Conservation (phyloP, 2,888 invertebrate species). For the Apodemia mormo region DNA sequence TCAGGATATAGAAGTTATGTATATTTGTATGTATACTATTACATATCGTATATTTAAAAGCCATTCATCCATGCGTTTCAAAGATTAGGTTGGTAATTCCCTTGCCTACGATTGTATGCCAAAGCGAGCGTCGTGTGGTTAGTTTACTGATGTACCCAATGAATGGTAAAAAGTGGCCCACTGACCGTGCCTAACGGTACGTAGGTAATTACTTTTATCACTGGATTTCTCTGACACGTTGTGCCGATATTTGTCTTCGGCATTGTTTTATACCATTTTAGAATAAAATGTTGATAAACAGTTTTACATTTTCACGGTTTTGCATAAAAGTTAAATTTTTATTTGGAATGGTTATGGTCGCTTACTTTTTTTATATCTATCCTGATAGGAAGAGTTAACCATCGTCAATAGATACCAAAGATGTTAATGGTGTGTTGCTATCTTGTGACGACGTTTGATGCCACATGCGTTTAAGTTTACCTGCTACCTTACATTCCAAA, state of each 20-base stretch:
- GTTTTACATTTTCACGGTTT: neutral
- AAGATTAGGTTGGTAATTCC: neutral
- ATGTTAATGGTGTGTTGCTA: too few species aligned
- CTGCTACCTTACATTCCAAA: too few species aligned
- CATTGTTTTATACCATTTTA: slow-evolving; percentile 8
- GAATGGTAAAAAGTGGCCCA: slow-evolving; percentile 73
- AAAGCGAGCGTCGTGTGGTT: slow-evolving; percentile 21
- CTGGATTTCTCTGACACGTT: slow-evolving; percentile 36
- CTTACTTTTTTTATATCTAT: too few species aligned
- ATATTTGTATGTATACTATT: too few species aligned
- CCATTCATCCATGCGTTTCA: too few species aligned
- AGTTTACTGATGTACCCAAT: slow-evolving; percentile 51
- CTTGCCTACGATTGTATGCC: slow-evolving; percentile 4
- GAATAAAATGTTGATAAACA: neutral
- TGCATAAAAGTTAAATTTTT: neutral
- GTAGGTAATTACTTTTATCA: slow-evolving; percentile 35
- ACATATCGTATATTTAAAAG: too few species aligned
- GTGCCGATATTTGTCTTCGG: slow-evolving; percentile 12
- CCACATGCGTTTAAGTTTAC: too few species aligned
- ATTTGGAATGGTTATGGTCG: neutral
- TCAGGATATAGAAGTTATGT: too few species aligned
- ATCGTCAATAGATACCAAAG: too few species aligned
- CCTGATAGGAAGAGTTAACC: too few species aligned
- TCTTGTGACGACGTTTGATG: too few species aligned
- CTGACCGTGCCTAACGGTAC: slow-evolving; percentile 69